Evolutionary conservation across 2,113 vertebrate species (phyloP).

Genomic region (Syrmaticus mikado): DNA sequence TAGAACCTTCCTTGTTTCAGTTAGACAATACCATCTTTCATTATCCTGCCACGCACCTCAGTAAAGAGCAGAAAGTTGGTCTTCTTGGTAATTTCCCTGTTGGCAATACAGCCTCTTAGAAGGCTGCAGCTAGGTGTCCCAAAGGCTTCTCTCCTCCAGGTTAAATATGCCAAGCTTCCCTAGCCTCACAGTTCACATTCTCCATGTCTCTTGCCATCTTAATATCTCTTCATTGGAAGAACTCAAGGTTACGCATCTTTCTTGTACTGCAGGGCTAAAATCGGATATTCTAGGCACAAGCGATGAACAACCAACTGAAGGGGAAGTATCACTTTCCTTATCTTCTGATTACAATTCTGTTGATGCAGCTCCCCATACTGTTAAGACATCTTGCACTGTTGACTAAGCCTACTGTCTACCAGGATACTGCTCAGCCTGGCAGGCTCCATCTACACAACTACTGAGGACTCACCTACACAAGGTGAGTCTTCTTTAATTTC

Average conservation of each 20-base stretch:
- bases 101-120: neutral
- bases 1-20: neutral
- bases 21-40: neutral
- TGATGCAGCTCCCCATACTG: neutral
- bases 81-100: neutral
- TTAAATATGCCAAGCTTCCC: neutral
- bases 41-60: neutral
- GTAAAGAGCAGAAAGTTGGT: neutral
- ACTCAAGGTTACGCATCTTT: neutral
- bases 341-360: neutral
- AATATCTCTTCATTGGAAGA: accelerated
- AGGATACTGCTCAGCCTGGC: neutral
- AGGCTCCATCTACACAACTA: neutral
- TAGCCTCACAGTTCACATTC: accelerated
- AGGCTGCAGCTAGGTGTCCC: neutral
- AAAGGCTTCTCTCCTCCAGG: neutral
- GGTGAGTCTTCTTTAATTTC: neutral
- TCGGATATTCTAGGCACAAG: neutral
- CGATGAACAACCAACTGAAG: neutral
- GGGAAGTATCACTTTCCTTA: neutral
- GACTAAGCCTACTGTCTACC: neutral
- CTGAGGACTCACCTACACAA: neutral
- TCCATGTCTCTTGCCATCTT: neutral
- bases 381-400: neutral
- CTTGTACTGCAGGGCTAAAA: neutral